phyloP scores from a whole-genome alignment of 2,888 invertebrate genomes.

The Nemotelus pantherinus region DNA sequence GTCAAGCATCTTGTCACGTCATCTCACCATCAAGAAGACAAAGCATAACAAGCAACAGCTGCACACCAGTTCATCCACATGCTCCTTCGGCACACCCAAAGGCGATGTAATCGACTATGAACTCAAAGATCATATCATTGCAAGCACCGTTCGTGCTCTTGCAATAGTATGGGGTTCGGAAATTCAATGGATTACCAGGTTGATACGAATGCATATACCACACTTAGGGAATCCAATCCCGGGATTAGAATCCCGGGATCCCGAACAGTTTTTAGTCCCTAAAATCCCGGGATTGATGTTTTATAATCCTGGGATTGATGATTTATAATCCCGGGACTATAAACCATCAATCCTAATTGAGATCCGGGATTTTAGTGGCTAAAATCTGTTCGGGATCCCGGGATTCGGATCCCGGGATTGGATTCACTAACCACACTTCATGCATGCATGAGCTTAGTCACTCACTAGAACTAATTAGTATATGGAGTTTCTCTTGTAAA shows the following conservation, averaged over 20 bases:
- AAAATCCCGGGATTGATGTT: too few relatives aligned
- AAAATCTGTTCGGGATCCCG: too few relatives aligned
- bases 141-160: conserved; percentile 88
- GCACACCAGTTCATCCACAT: not conserved
- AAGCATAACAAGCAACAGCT: conserved; percentile 14
- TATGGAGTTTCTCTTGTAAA: not conserved
- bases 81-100: conserved; percentile 50
- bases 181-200: conserved; percentile 93
- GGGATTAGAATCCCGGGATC: too few relatives aligned
- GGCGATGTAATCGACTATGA: conserved; percentile 74
- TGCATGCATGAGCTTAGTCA: too few relatives aligned
- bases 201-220: conserved; percentile 49
- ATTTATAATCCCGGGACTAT: too few relatives aligned
- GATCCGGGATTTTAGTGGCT: too few relatives aligned
- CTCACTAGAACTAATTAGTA: not conserved
- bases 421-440: too few relatives aligned
- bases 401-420: too few relatives aligned
- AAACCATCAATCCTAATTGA: too few relatives aligned
- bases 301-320: too few relatives aligned
- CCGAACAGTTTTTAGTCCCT: too few relatives aligned
- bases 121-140: conserved; percentile 83
- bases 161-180: conserved; percentile 94
- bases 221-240: too few relatives aligned
- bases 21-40: conserved; percentile 14
- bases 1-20: conserved; percentile 3